Conservation (phyloP, 2,888 invertebrate species). For the Platerodrilus igneus region DNA sequence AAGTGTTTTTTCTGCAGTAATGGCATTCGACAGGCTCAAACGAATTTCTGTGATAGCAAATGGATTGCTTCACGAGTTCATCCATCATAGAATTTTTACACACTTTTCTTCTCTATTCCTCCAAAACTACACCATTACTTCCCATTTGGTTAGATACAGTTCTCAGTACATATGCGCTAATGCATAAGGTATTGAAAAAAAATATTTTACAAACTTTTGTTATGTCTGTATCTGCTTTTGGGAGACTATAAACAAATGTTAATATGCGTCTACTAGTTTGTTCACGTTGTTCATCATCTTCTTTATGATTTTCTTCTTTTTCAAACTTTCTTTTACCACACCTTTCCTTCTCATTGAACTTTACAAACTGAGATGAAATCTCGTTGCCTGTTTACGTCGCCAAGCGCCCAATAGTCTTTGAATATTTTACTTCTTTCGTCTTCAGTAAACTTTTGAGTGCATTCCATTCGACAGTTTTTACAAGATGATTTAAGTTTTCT, state of each 20-base stretch:
- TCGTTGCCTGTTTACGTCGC: constrained; percentile 9
- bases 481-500: too few species aligned
- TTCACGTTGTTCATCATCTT: too few species aligned
- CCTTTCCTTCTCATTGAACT: constrained; percentile 3
- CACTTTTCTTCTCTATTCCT: constrained; percentile 19
- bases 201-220: too few species aligned
- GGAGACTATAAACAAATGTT: too few species aligned
- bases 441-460: constrained; percentile 1
- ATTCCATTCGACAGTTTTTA: background rate
- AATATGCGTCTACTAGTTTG: too few species aligned
- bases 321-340: constrained; percentile 3
- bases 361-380: constrained; percentile 10
- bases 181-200: too few species aligned
- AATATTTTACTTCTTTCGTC: constrained; percentile 3
- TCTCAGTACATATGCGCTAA: too few species aligned
- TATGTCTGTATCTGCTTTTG: too few species aligned
- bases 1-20: constrained; percentile 20
- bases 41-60: constrained; percentile 22
- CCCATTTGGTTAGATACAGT: background rate
- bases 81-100: constrained; percentile 22
- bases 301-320: too few species aligned
- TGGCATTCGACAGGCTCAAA: constrained; percentile 26
- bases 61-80: constrained; percentile 23
- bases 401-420: constrained; percentile 6
- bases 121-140: constrained; percentile 9